Base-by-base conservation (phyloP, 2,888 invertebrate species). In the Colletes collaris region DNA sequence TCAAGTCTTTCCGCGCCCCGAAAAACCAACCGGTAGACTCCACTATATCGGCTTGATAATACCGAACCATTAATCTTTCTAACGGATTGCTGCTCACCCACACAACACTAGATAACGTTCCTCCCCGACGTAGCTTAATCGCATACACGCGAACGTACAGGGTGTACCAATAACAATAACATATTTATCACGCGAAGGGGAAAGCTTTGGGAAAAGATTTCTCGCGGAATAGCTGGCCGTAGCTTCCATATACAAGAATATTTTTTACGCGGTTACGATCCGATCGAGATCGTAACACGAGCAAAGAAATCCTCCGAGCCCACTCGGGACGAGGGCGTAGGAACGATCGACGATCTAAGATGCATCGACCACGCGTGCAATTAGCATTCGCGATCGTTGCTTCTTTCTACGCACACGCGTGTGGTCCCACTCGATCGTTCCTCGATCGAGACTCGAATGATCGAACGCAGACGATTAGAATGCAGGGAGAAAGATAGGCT, bases 31-130 rank as follows among this genome's bases (percentile, higher is more conserved):
- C 37, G 73, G 59, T 69, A 46, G 75, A 77, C 70, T 75, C 5
- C 35, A 16, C 50, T 65, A 40, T 73, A 83, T 83, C 83, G 49
- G 60, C 44, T 27, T 56, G 85, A 82, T 85, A 85, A 78, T 76
- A 58, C 27, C 53, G 63, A 7, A 40, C 67, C 83, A 87, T 87
- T 87, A 87, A 87, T 87, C 86, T 87, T 81, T 72, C 76, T 80
- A 86, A 82, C 83, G 78, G 85, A 87, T 85, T 62, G 81, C 67
- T 74, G 74, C 71, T 77, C 80, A 70, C 82, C 82, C 79, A 79
- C 63, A 13, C 75, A 71, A 68, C 74, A 65, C 67, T 35, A 66
- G 82, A 87, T 85, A 82, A 80, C 72, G 65, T 76, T 80, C 49
- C 76, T 66, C 71, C 74, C 58, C 56, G 70, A 37, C 63, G 58